Evolutionary conservation across 2,113 vertebrate species (phyloP), one percentile per base, ranked within the genome.

Genomic region (Phyllopteryx taeniolatus): DNA sequence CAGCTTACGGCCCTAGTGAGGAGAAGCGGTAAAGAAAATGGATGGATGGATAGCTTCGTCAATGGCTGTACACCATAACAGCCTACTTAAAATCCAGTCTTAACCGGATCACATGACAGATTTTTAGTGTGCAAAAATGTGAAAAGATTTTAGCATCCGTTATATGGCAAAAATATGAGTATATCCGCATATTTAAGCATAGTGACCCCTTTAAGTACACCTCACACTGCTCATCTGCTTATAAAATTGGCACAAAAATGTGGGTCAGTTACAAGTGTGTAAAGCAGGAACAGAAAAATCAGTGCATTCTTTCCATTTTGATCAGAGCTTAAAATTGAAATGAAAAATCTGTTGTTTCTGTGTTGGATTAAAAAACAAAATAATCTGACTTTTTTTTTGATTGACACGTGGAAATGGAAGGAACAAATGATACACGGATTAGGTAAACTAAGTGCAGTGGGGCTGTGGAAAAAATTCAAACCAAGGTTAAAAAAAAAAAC

Each of bases 191-290:
- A 46, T 46, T 1, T 46, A 13, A 13, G 44, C 44, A 46, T 46
- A 46, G 10, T 13, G 9, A 46, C 9, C 9, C 1, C 19, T 51
- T 4, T 20, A 19, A 7, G 17, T 51, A 15, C 47, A 49, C 6
- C 5, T 5, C 14, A 49, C 27, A 27, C 27, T 27, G 27, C 27
- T 27, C 27, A 27, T 27, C 27, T 27, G 27, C 27, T 27, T 1
- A 27, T 27, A 27, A 27, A 27, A 27, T 27, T 27, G 27, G 27
- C 8, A 19, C 11, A 67, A 46, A 74, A 67, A 71, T 78, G 57
- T 74, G 49, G 72, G 76, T 68, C 83, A 81, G 57, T 66, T 68
- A 71, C 75, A 76, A 82, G 65, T 57, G 49, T 46, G 57, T 61
- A 56, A 22, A 71, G 68, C 68, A 74, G 51, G 73, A 77, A 62